Base-by-base conservation (phyloP, 1,140 invertebrate species). In the Bradysia coprophila region DNA sequence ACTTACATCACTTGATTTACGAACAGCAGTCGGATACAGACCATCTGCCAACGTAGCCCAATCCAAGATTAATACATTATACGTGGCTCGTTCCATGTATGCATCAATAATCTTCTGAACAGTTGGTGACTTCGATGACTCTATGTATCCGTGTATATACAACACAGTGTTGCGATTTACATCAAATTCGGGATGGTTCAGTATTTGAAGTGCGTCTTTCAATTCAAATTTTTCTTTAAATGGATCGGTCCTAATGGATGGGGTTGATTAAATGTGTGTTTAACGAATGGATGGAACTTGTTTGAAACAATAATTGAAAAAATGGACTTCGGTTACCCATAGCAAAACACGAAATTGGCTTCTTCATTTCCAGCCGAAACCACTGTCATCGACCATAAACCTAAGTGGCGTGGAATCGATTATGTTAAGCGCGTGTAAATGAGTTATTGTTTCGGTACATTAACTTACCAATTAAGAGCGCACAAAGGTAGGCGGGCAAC, bases 21-120 rank as follows among this genome's bases (percentile, higher is more conserved):
- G 55, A 0, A 66, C 63, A 38, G 69, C 69, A 52, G n/a, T 64
- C 64, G 18, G 67, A 51, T 18, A 71, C 49, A 47, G 73, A 79
- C 66, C 64, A 45, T 62, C 61, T 2, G 70, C 67, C 49, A 78
- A 57, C 31, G 67, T 64, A 15, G 67, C 64, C 67, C 73, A 81
- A 49, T 79, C 75, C 18, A 77, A 48, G 1, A 69, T 56, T 19
- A 73, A 55, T 0, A 64, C 42, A 49, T 67, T 68, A 37, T 61
- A 56, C 22, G 60, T 62, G 8, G 49, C 52, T 1, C 51, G 49
- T 15, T 53, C 42, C 31, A 62, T 22, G 51, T 68, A 68, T 0
- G 66, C 60, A 10, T 53, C 47, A 6, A 62, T 54, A 9, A 67
- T 54, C 1, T 69, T 67, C 56, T 68, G 60, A 44, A 72, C 59